Evolutionary conservation across 2,888 invertebrate genomes (phyloP).

Genomic region (Ischnura elegans): DNA sequence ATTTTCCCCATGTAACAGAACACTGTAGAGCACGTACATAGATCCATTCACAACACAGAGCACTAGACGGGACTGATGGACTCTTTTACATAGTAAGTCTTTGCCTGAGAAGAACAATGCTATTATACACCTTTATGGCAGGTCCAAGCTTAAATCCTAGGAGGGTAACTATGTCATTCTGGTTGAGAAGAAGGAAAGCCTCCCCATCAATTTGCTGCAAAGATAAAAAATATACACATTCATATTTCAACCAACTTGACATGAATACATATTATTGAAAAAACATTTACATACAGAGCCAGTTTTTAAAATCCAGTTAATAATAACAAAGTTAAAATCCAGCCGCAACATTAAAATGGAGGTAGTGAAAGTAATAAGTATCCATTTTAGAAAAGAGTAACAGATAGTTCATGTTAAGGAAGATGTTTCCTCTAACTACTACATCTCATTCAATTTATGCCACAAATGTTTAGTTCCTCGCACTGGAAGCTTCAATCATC

Average conservation of each 20-base stretch:
- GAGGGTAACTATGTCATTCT: constrained; percentile 88
- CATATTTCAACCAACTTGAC: neutral
- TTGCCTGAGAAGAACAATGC: constrained; percentile 81
- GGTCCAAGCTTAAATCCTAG: constrained; percentile 91
- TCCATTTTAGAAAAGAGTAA: no score
- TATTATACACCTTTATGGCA: constrained; percentile 89
- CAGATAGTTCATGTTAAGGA: no score
- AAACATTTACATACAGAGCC: no score
- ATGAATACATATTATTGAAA: no score
- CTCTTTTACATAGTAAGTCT: constrained; percentile 70
- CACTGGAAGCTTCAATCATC: no score
- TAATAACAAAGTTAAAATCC: no score
- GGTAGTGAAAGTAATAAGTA: no score
- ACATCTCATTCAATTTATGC: no score
- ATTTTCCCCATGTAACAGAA: neutral
- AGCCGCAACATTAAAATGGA: no score
- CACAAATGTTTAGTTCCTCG: no score
- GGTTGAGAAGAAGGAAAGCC: constrained; percentile 89
- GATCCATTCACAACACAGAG: constrained; percentile 24
- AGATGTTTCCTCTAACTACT: no score
- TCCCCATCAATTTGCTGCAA: constrained; percentile 88
- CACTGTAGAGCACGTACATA: neutral
- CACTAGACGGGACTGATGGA: constrained; percentile 8
- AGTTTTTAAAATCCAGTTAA: neutral
- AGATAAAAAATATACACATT: constrained; percentile 63